A percentile compares a stretch with the other conserved stretches of the same genome.
These are phyloP conservation scores for Pherbina coryleti DNA, from an alignment of 2,888 invertebrate genomes.

Conservation along the genomic window DNA sequence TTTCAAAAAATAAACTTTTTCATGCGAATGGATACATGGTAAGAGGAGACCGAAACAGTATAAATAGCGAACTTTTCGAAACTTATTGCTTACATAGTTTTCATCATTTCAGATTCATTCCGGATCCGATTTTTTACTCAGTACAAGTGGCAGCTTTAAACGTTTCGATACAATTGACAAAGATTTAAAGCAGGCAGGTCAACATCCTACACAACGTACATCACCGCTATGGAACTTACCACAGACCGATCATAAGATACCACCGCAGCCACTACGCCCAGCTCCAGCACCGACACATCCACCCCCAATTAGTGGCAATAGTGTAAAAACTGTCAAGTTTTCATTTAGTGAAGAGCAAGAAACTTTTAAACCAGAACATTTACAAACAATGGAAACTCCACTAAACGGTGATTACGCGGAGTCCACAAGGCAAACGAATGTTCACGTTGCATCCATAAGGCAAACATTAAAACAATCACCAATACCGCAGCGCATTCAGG, in stretches of 20 bases:
- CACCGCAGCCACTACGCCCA: slow-evolving; percentile 77
- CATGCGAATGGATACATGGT: slow-evolving; percentile 79
- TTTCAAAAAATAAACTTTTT: slow-evolving; percentile 71
- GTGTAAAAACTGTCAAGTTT: slow-evolving; percentile 61
- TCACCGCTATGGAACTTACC: slow-evolving; percentile 68
- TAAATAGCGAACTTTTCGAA: background rate
- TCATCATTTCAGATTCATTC: slow-evolving; percentile 72
- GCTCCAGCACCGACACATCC: slow-evolving; percentile 70
- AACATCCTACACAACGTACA: slow-evolving; percentile 51
- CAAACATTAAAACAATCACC: slow-evolving; percentile 43
- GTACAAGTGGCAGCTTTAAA: slow-evolving; percentile 76
- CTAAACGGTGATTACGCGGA: slow-evolving; percentile 41
- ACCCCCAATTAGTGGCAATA: slow-evolving; percentile 43
- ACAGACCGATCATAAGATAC: slow-evolving; percentile 70
- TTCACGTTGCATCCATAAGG: slow-evolving; percentile 44
- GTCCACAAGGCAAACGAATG: background rate
- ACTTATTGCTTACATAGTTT: background rate
- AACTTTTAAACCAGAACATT: slow-evolving; percentile 41
- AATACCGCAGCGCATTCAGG: slow-evolving; percentile 59
- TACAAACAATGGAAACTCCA: slow-evolving; percentile 27
- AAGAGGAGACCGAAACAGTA: slow-evolving; percentile 53
- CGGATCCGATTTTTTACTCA: slow-evolving; percentile 75
- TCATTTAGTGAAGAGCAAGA: slow-evolving; percentile 51
- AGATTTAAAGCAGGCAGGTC: slow-evolving; percentile 69
- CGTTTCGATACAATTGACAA: slow-evolving; percentile 77